A percentile compares a stretch with the other conserved stretches of the same genome.
Evolutionary conservation across 2,113 vertebrate genomes (phyloP).

Genomic region (Apteryx mantelli): DNA sequence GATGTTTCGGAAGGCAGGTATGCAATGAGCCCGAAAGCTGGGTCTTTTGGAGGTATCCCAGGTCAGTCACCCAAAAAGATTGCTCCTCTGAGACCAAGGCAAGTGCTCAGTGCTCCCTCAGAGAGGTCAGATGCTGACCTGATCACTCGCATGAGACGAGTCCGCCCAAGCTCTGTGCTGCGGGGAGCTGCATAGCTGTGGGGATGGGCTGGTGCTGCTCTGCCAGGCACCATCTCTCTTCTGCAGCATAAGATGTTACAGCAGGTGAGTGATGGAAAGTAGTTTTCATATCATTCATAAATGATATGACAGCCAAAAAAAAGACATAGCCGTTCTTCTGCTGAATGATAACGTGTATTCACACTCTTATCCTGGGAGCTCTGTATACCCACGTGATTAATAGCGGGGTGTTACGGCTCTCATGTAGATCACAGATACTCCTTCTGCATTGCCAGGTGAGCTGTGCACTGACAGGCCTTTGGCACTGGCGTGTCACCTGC

Average conservation of each 20-base stretch:
- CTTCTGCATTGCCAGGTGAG: not conserved
- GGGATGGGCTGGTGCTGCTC: not conserved
- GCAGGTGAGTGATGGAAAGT: not conserved
- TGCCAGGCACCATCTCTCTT: not conserved
- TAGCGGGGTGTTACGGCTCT: not conserved
- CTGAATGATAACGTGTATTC: rapidly evolving
- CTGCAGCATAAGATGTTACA: not conserved
- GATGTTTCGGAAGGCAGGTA: not conserved
- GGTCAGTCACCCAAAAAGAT: rapidly evolving
- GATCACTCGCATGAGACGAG: not conserved
- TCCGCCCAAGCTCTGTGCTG: rapidly evolving
- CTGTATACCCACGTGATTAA: not conserved
- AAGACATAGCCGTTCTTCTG: not conserved
- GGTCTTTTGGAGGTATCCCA: not conserved
- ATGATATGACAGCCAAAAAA: not conserved
- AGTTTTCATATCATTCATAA: not conserved
- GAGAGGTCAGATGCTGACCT: not conserved
- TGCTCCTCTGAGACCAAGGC: not conserved
- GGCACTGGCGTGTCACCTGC: not conserved
- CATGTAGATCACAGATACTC: not conserved
- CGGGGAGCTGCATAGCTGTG: not conserved
- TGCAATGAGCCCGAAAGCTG: not conserved
- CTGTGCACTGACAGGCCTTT: not conserved
- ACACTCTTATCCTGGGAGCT: not conserved
- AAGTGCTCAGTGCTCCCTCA: rapidly evolving